Percentiles rank a stretch among this genome's conserved stretches.
phyloP scores from a whole-genome alignment of 2,888 invertebrate species.

The Orthonychiurus folsomi region DNA sequence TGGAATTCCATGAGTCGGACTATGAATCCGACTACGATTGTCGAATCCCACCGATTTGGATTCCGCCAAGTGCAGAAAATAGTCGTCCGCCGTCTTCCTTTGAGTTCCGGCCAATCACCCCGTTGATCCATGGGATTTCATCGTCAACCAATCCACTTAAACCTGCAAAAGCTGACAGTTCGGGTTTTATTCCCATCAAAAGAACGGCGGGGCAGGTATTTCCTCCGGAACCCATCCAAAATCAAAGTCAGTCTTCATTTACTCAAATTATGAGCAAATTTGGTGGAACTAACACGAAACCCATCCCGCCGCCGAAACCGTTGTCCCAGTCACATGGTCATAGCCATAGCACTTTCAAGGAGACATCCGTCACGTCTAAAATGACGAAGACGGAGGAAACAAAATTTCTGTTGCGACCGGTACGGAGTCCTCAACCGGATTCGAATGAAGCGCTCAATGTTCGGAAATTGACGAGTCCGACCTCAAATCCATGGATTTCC shows the following conservation, averaged over 20 bases:
- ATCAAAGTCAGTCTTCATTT: background rate
- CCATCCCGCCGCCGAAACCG: slow-evolving; percentile 11
- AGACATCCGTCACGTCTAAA: slow-evolving; percentile 1
- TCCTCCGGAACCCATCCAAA: background rate
- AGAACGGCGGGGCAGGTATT: background rate
- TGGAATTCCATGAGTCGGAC: slow-evolving; percentile 59
- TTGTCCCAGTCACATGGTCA: background rate
- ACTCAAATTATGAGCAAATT: background rate
- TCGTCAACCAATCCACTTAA: background rate
- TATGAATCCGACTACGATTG: slow-evolving; percentile 61
- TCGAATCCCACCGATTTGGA: slow-evolving; percentile 55
- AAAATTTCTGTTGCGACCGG: slow-evolving; percentile 31
- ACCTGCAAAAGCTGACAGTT: background rate
- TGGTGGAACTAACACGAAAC: background rate
- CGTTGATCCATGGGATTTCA: background rate
- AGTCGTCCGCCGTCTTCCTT: slow-evolving; percentile 4
- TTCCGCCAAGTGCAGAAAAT: slow-evolving; percentile 42
- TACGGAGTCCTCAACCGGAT: slow-evolving; percentile 34
- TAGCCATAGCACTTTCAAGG: background rate
- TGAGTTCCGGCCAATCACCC: background rate
- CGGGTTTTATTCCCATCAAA: background rate
- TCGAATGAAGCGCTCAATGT: background rate
- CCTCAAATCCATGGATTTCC: background rate
- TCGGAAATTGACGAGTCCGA: background rate
- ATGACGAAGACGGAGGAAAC: slow-evolving; percentile 11